Evolutionary conservation across 1,140 invertebrate species (phyloP), one percentile per base, ranked within the genome.

Genomic region (Pteromalus puparum): DNA sequence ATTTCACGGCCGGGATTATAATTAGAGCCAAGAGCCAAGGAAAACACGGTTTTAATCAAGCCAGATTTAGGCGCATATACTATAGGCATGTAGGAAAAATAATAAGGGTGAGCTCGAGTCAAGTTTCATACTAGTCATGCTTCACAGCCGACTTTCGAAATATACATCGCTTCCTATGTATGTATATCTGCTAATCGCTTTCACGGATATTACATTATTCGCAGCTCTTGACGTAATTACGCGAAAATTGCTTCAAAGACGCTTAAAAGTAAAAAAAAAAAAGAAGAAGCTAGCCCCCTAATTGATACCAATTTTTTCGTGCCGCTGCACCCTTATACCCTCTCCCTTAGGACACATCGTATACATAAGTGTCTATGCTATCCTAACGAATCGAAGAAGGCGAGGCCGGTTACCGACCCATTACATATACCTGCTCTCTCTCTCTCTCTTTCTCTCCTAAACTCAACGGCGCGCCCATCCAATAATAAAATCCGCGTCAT

Each of bases 401-500:
- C 73, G 73, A 67, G 81, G 48, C 28, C n/a, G 61, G 74, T n/a
- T 42, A 77, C 61, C 81, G 38, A 46, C 53, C 46, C 42, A 38
- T 74, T n/a, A 67, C 30, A 34, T 1, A 9, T 28, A 18, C 26
- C 13, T 61, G 67, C 48, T 1, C 1, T 34, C 3, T 34, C 30
- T 30, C 30, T 30, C 9, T 2, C 13, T 30, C 30, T 34, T 5
- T 34, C 30, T 12, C 65, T 34, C 67, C 67, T 3, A 34, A 82
- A 85, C 87, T 90, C 85, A 90, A 86, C 88, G 86, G 87, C 83
- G 88, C 88, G 88, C 87, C 88, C 86, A 88, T 91, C 89, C 88
- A 87, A 91, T 91, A 91, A 91, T 91, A 91, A 90, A 92, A 90
- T 90, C 88, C 90, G 87, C 90, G 88, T 92, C 91, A 92, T 92